Evolutionary conservation across 2,797 vertebrate genomes (phyloP).

Genomic region (Enteromius anoplus): DNA sequence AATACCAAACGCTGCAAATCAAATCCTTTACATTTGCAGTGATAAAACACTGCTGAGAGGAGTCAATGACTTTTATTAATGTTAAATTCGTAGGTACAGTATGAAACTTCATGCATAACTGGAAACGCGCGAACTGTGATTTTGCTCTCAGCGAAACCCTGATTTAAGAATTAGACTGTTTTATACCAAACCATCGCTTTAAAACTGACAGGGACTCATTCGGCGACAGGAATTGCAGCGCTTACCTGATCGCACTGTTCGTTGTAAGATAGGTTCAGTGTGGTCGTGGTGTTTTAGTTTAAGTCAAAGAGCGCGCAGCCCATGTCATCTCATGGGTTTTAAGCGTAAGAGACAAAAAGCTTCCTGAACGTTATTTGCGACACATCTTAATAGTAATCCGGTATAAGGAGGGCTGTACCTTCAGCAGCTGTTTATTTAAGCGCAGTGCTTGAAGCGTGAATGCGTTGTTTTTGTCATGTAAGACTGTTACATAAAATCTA

Average conservation of each 20-base stretch:
- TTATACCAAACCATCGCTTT: neutral
- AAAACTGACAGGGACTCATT: neutral
- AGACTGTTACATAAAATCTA: neutral
- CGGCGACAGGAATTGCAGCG: neutral
- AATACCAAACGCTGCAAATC: neutral
- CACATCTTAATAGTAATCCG: conserved; percentile 36
- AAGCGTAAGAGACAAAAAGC: neutral
- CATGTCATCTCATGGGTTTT: conserved; percentile 4
- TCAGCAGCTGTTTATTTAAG: neutral
- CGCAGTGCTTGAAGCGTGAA: neutral
- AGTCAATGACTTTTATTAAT: neutral
- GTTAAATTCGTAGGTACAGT: neutral
- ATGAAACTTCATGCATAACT: neutral
- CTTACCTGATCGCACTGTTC: conserved; percentile 21
- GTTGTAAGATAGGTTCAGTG: neutral
- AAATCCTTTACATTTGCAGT: neutral
- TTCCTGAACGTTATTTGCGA: conserved; percentile 56
- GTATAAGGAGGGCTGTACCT: conserved; percentile 9
- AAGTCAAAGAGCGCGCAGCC: conserved; percentile 11
- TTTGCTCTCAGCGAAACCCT: conserved; percentile 40
- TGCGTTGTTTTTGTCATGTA: neutral
- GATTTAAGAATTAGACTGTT: conserved; percentile 25
- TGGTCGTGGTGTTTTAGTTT: neutral
- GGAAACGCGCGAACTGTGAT: conserved; percentile 40
- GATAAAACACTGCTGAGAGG: neutral